These are phyloP conservation scores for Tricholauxania praeusta DNA, from an alignment of 2,888 invertebrate species.

Conservation along the genomic window DNA sequence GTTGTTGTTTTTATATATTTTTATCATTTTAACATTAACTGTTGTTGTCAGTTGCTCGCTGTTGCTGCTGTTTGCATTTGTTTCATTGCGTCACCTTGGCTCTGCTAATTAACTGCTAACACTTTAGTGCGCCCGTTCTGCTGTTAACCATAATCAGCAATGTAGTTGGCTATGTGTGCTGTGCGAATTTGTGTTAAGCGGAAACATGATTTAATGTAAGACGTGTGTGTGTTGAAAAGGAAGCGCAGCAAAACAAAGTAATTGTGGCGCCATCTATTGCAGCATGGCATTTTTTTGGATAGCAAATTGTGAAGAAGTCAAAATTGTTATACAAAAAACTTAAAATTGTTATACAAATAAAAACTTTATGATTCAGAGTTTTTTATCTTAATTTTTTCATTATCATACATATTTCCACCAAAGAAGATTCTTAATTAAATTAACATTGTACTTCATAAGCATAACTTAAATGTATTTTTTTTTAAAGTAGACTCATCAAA, in stretches of 20 bases:
- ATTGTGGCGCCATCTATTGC: not conserved
- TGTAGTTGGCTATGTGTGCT: not conserved
- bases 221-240: not conserved
- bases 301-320: not conserved
- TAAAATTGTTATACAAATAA: no score
- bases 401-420: no score
- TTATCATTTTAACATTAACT: conserved; percentile 2
- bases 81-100: conserved; percentile 14
- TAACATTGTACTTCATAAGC: no score
- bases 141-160: not conserved
- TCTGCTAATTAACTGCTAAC: conserved; percentile 17
- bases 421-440: no score
- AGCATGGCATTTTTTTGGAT: not conserved
- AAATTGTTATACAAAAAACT: not conserved
- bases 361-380: no score
- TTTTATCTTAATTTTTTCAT: no score
- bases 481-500: no score
- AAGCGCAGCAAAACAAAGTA: not conserved
- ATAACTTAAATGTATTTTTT: no score
- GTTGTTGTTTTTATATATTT: conserved; percentile 7
- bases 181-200: not conserved
- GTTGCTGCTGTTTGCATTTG: not conserved
- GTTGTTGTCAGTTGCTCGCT: conserved; percentile 1
- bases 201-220: not conserved
- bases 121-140: not conserved